Conservation (phyloP, 2,113 vertebrate genomes). For the Pelecanus crispus region DNA sequence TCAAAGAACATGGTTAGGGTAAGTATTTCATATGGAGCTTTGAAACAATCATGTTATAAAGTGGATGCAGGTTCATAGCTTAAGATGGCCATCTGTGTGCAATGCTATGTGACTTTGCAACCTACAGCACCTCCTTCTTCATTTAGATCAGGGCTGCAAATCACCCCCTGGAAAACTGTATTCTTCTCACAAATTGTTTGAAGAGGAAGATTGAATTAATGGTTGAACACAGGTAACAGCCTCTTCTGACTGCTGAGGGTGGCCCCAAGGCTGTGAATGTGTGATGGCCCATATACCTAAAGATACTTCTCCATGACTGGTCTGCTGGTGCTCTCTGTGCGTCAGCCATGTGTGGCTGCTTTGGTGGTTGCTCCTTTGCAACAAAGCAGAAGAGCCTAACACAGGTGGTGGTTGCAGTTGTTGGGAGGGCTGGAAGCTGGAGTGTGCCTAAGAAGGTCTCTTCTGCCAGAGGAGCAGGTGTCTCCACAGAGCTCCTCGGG, state of each 20-base stretch:
- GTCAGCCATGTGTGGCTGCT: accelerated
- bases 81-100: not conserved
- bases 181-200: not conserved
- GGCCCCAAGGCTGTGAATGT: not conserved
- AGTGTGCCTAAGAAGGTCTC: not conserved
- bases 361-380: not conserved
- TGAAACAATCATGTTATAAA: not conserved
- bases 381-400: not conserved
- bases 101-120: not conserved
- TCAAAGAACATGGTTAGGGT: not conserved
- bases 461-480: not conserved
- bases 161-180: not conserved
- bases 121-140: not conserved
- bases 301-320: not conserved
- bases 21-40: not conserved
- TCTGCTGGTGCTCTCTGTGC: not conserved
- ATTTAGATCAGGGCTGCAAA: not conserved
- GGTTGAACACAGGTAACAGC: not conserved
- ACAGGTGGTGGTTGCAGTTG: not conserved
- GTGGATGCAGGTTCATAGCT: not conserved
- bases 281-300: not conserved
- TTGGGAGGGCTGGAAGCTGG: not conserved
- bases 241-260: not conserved
- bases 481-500: not conserved
- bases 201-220: not conserved